Evolutionary conservation across 2,888 invertebrate genomes (phyloP), one percentile per base, ranked within the genome.

Genomic region (Dione vanillae): DNA sequence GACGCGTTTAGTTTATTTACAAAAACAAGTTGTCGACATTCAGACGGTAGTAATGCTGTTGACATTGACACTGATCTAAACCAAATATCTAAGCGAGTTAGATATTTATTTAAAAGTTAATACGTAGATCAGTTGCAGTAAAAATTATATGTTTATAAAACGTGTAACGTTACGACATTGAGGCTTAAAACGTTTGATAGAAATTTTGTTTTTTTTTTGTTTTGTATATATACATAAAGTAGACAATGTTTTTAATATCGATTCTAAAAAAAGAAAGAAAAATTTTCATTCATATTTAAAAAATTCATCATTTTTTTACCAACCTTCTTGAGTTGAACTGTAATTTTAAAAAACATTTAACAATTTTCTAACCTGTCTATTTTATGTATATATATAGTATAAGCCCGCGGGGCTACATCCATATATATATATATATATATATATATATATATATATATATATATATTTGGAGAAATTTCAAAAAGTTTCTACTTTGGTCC

Each of bases 1-100:
- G 81, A 83, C 83, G 67, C 70, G 67, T 71, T 71, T 80, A 78
- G 78, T 78, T 79, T 88, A 88, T 88, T 83, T 89, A 88, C 89
- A 88, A 87, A 84, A 80, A 79, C 80, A 81, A 79, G 78, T 84
- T 82, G 83, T 82, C 83, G 83, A 81, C 76, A 79, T 80, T 74
- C 78, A 79, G 68, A 80, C 78, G 82, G 83, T 82, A 82, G 80
- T 68, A 74, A 67, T 74, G 75, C 65, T 71, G 35, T 66, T 82
- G 83, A n/a, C n/a, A n/a, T 79, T 56, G 49, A 64, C 19, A 51
- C 49, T 49, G 37, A 64, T 19, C 64, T 19, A 49, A 37, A 9
- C 37, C 49, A 12, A 64, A 19, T 49, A 67, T 61, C 58, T 56
- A 16, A 16, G 6, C 11, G 10, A 37, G 27, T 37, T 56, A 56